phyloP scores from a whole-genome alignment of 2,113 vertebrate species.

The Indri indri region DNA sequence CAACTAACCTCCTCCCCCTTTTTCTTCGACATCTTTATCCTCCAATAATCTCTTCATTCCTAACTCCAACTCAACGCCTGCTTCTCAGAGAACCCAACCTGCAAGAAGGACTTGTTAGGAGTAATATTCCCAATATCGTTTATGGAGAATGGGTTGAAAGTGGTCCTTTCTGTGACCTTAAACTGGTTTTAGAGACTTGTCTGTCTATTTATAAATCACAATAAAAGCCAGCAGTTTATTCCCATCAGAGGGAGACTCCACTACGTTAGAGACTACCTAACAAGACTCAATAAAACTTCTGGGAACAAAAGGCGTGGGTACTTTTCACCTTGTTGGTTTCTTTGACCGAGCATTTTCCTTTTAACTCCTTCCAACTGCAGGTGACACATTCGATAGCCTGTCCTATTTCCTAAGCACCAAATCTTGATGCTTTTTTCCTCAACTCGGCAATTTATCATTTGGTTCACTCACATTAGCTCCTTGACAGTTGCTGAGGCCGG shows the following conservation, averaged over 20 bases:
- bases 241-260: not conserved
- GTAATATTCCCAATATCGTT: not conserved
- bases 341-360: not conserved
- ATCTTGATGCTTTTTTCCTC: not conserved
- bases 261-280: not conserved
- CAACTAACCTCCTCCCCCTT: not conserved
- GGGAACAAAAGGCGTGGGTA: not conserved
- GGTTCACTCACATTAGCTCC: not conserved
- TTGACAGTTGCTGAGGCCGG: not conserved
- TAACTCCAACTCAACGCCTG: not conserved
- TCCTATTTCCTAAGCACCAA: not conserved
- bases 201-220: constrained; percentile 12
- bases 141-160: not conserved
- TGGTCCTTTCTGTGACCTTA: not conserved
- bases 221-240: not conserved
- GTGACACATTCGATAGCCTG: not conserved
- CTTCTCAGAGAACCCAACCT: not conserved
- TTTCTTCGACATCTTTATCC: not conserved
- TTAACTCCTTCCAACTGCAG: not conserved
- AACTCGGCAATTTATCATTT: not conserved
- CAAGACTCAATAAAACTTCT: not conserved
- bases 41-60: not conserved
- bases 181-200: constrained; percentile 24
- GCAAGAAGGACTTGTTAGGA: not conserved
- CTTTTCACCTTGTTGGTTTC: not conserved